Percentiles rank a stretch among this genome's conserved stretches.
These are phyloP conservation scores for Caradrina clavipalpis DNA, from an alignment of 2,888 invertebrate genomes.

Conservation along the genomic window DNA sequence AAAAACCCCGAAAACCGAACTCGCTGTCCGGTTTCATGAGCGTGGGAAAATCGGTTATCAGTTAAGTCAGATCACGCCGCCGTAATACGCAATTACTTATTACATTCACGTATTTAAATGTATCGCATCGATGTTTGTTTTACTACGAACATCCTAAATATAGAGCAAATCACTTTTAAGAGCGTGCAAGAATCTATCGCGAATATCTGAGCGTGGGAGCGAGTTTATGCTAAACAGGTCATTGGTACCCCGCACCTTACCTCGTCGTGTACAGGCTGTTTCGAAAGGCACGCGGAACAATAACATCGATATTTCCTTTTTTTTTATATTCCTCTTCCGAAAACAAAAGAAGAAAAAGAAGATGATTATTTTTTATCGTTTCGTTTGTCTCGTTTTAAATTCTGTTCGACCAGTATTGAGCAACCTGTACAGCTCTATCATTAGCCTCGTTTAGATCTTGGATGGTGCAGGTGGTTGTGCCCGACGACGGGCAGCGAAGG, in stretches of 20 bases:
- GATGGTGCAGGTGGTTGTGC: no score
- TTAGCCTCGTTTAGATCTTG: no score
- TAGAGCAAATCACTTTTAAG: slow-evolving; percentile 89
- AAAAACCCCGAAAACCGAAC: slow-evolving; percentile 65
- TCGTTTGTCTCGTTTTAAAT: no score
- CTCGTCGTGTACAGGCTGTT: slow-evolving; percentile 78
- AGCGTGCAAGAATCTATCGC: slow-evolving; percentile 91
- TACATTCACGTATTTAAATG: slow-evolving; percentile 79
- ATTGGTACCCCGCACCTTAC: slow-evolving; percentile 89
- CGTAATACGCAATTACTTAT: slow-evolving; percentile 70
- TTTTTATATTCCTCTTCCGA: background rate
- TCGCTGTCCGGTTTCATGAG: slow-evolving; percentile 65
- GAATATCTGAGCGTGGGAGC: slow-evolving; percentile 87
- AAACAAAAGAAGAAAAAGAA: no score
- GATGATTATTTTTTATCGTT: no score
- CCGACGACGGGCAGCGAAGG: no score
- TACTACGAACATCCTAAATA: slow-evolving; percentile 89
- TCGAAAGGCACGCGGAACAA: slow-evolving; percentile 53
- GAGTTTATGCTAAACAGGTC: slow-evolving; percentile 89
- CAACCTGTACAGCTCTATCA: no score
- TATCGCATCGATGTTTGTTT: slow-evolving; percentile 86
- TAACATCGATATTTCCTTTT: slow-evolving; percentile 37
- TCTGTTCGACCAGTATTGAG: no score
- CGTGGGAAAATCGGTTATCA: slow-evolving; percentile 80
- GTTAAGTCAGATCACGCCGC: slow-evolving; percentile 63